Evolutionary conservation across 2,113 vertebrate species (phyloP), one percentile per base, ranked within the genome.

Genomic region (Onychostoma macrolepis): DNA sequence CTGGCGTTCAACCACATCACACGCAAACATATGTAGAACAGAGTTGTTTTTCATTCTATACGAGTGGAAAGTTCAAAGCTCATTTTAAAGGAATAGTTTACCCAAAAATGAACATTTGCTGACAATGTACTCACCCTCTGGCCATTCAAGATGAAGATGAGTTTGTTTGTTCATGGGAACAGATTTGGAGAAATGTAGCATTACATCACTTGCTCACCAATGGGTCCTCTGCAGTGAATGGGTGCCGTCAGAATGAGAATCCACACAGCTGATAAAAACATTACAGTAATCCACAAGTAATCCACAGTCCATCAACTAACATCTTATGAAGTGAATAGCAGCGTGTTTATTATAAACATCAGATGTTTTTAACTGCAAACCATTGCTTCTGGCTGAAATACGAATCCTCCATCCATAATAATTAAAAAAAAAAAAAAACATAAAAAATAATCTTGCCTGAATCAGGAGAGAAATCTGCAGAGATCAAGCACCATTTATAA

Each of bases 11-110:
- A 15, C 50, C 21, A 4, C 45, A 63, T 41, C 53, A 63, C 26
- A 28, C 3, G 50, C 21, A 19, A 79, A 84, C 86, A 84, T 17
- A 84, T 80, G 82, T 30, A 65, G 78, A 83, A 80, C 15, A 48
- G 45, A 36, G 21, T 26, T 61, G 80, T 53, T 41, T 21, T 80
- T 88, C 21, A 28, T 75, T 21, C 41, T 21, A 15, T 84, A n/a
- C 28, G 12, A 74, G 38, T 4, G 19, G 4, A 28, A 36, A n/a
- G 41, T 53, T 61, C 15, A 63, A 43, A 41, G 50, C 85, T 71
- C 1, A 3, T 71, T 50, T 56, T 56, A 56, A 53, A 58, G 56
- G 21, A 58, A 58, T 8, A 24, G 56, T 24, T 58, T 21, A n/a
- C 56, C 21, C 21, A 58, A 58, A 61, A 9, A 61, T n/a, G 56